phyloP scores from a whole-genome alignment of 2,797 vertebrate species.

The Monodelphis domestica region DNA sequence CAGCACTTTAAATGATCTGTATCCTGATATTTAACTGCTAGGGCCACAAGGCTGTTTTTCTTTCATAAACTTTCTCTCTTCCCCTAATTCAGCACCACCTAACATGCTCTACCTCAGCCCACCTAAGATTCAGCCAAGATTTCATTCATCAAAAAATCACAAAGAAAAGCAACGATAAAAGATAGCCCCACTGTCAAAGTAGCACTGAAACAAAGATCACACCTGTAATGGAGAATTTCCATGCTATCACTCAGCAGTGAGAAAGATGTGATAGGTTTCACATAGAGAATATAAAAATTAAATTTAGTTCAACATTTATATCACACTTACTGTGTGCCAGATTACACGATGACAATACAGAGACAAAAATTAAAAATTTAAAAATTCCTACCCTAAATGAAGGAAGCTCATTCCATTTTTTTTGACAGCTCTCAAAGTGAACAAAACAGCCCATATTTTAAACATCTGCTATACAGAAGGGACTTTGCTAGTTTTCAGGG shows the following conservation, averaged over 20 bases:
- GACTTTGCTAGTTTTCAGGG: no score
- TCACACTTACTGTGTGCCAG: background rate
- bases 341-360: background rate
- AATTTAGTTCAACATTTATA: background rate
- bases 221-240: background rate
- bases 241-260: background rate
- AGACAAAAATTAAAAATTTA: no score
- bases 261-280: background rate
- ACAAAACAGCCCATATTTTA: no score
- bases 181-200: background rate
- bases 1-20: background rate
- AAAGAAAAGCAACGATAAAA: background rate
- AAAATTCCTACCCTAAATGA: no score
- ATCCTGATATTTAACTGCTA: background rate
- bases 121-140: background rate
- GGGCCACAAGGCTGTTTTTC: background rate
- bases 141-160: background rate
- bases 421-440: no score
- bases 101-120: background rate
- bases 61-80: background rate
- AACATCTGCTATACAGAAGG: no score
- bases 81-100: background rate
- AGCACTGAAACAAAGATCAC: background rate
- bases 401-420: no score
- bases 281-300: background rate